These are phyloP conservation scores for Todiramphus chloris DNA, from an alignment of 2,113 vertebrate species.

Conservation along the genomic window DNA sequence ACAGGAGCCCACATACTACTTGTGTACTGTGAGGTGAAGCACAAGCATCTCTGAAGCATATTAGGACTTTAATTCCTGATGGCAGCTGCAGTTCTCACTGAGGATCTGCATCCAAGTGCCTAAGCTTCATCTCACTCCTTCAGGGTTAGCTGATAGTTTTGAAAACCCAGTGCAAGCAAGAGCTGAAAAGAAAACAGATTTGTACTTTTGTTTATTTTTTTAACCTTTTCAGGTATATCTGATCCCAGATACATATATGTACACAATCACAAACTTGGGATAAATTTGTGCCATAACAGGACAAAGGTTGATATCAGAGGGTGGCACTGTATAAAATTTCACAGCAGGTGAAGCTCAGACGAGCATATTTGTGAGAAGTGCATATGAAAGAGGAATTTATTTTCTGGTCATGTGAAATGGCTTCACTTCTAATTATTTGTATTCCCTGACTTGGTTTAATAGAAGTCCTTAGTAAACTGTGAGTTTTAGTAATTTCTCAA, in stretches of 20 bases:
- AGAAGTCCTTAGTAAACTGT: not conserved
- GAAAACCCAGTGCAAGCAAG: not conserved
- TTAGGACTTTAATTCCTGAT: not conserved
- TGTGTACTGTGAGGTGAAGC: not conserved
- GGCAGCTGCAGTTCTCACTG: not conserved
- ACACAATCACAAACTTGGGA: not conserved
- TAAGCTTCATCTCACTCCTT: not conserved
- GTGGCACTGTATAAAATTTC: slow-evolving; percentile 56
- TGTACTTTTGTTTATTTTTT: not conserved
- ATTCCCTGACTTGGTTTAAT: not conserved
- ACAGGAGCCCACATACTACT: not conserved
- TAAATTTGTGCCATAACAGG: not conserved
- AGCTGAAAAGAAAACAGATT: not conserved
- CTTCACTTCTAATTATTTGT: not conserved
- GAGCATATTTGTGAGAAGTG: not conserved
- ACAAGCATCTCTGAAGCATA: not conserved
- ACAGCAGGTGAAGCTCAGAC: slow-evolving; percentile 52
- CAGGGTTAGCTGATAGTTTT: not conserved
- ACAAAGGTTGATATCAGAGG: slow-evolving; percentile 60
- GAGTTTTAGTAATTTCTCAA: not conserved
- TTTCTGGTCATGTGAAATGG: not conserved
- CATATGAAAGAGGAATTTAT: not conserved
- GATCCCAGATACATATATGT: not conserved
- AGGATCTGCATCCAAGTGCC: not conserved
- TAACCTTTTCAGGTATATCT: not conserved